phyloP scores from a whole-genome alignment of 2,888 invertebrate genomes.

The Mesorhabditis sp. region DNA sequence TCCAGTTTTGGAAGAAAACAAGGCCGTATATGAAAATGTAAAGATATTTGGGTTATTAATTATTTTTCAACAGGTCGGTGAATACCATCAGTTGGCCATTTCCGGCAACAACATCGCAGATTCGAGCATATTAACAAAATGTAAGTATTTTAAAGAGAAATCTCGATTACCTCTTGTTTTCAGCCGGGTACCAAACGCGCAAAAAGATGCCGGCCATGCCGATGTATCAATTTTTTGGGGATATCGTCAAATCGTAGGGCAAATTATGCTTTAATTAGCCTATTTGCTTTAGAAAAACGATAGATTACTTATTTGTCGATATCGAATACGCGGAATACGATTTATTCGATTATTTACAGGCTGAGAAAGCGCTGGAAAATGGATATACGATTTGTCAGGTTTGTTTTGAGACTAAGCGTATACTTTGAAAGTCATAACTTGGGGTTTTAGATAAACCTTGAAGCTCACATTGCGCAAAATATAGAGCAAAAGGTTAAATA shows the following conservation, averaged over 20 bases:
- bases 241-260: not conserved
- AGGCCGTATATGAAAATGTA: not conserved
- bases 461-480: not conserved
- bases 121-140: not conserved
- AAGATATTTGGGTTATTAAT: not conserved
- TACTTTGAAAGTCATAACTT: not conserved
- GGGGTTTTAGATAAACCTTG: not conserved
- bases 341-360: not conserved
- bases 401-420: not conserved
- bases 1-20: not conserved
- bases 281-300: not conserved
- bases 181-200: not conserved
- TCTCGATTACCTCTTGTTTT: not conserved
- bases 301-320: constrained; percentile 1
- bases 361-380: not conserved
- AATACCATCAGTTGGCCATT: not conserved
- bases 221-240: not conserved
- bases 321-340: constrained; percentile 1
- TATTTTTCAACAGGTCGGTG: not conserved
- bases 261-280: not conserved
- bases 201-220: not conserved
- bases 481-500: not conserved
- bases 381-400: not conserved
- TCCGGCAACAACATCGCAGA: not conserved
- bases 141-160: not conserved